A percentile compares a stretch with the other conserved stretches of the same genome.
Evolutionary conservation across 2,113 vertebrate genomes (phyloP).

Genomic region (Siphamia tubifer): DNA sequence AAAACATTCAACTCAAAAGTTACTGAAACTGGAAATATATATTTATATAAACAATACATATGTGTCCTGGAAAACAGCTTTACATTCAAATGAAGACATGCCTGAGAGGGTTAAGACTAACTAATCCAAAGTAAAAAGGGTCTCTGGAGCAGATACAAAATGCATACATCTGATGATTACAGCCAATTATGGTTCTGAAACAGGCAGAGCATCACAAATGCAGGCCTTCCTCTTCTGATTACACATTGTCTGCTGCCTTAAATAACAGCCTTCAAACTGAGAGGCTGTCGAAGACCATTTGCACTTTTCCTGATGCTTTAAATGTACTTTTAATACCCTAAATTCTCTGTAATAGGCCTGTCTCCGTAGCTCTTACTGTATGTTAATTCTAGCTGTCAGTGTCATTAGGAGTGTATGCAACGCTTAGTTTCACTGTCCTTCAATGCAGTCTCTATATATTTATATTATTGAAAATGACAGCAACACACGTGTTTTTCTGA

Average conservation of each 20-base stretch:
- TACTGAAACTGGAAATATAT: too few species aligned
- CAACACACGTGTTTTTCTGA: slow-evolving; percentile 34
- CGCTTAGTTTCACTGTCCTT: slow-evolving; percentile 53
- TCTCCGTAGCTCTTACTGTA: slow-evolving; percentile 83
- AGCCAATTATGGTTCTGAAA: slow-evolving; percentile 88
- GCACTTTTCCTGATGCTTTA: slow-evolving; percentile 84
- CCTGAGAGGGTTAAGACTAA: too few species aligned
- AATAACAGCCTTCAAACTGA: slow-evolving; percentile 93
- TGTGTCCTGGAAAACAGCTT: too few species aligned
- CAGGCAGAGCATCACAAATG: slow-evolving; percentile 86
- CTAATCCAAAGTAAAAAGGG: too few species aligned
- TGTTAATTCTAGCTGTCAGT: slow-evolving; percentile 80
- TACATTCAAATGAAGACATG: too few species aligned
- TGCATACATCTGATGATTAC: slow-evolving; percentile 83
- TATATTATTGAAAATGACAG: slow-evolving; percentile 43
- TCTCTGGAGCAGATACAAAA: too few species aligned
- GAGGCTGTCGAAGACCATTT: slow-evolving; percentile 83
- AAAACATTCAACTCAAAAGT: too few species aligned
- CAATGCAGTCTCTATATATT: slow-evolving; percentile 57
- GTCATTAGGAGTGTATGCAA: slow-evolving; percentile 80
- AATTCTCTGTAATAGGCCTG: slow-evolving; percentile 87
- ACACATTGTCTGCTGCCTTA: slow-evolving; percentile 84
- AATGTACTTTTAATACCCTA: slow-evolving; percentile 89
- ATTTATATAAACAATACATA: too few species aligned
- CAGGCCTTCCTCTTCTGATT: slow-evolving; percentile 84